Base-by-base conservation (phyloP, 2,113 vertebrate species). In the Paramisgurnus dabryanus region DNA sequence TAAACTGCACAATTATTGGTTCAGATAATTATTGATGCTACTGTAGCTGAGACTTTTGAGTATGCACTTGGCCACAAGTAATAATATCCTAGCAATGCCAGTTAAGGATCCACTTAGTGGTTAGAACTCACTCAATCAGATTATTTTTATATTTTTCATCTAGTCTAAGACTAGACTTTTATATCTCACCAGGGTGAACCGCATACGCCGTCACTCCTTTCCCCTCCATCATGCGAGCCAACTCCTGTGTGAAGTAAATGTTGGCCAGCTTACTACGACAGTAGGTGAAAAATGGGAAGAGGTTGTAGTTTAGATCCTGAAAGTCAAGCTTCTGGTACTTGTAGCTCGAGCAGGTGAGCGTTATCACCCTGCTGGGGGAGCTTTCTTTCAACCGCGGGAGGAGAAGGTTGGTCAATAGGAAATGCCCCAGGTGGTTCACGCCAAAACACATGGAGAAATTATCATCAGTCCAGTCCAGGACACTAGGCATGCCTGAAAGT, bases 181-280 rank as follows among this genome's bases (percentile, higher is more conserved):
- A 18, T 34, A 17, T 40, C 71, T 87, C 72, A 94, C 94, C 93
- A 64, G 94, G 93, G 83, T 94, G 92, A 58, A 93, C 92, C 9
- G 90, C 90, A 6, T 86, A 93, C 3, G 89, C 86, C 0, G 89
- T 92, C 53, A 94, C 90, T 47, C 92, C 93, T 84, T 91, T 92
- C 49, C 92, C 91, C 15, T 93, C 89, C 1, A 83, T 87, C 65
- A 92, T 86, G 47, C 86, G 89, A 9, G 83, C 90, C 71, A 95
- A 87, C 68, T 95, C 93, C 82, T 92, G 91, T 60, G 91, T 94
- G 87, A 95, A 95, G 89, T 94, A 94, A 76, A 94, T 89, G 85
- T 94, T 94, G 34, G 93, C 93, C 87, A 95, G 88, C 81, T 95
- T 95, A 85, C 93, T 95, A 80, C 93, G 92, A 86, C 92, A 92